Percentiles rank a stretch among this genome's conserved stretches.
These are phyloP conservation scores for Caenorhabditis japonica DNA, from an alignment of 2,888 invertebrate genomes.

Conservation along the genomic window DNA sequence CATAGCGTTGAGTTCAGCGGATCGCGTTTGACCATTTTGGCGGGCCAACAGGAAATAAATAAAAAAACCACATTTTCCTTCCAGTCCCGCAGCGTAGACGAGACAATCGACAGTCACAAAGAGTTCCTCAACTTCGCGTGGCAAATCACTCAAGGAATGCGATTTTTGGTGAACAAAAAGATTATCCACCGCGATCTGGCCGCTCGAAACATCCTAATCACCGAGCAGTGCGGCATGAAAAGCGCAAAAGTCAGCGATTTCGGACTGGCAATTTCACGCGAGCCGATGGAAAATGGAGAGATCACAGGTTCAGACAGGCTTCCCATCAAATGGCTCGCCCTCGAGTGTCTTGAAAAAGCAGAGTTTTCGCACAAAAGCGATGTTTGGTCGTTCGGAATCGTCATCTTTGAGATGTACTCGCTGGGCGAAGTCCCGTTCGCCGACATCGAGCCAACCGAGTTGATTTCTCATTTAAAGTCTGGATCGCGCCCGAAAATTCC, in stretches of 20 bases:
- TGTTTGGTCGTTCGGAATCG: slow-evolving; percentile 73
- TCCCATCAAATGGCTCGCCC: slow-evolving; percentile 74
- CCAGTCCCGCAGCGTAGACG: slow-evolving; percentile 69
- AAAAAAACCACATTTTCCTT: no score
- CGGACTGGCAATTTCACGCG: slow-evolving; percentile 65
- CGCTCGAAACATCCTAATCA: slow-evolving; percentile 71
- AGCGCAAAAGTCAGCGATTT: slow-evolving; percentile 74
- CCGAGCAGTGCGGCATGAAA: slow-evolving; percentile 60
- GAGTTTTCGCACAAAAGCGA: slow-evolving; percentile 71
- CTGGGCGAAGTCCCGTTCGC: slow-evolving; percentile 71
- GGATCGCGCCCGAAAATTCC: slow-evolving; percentile 71
- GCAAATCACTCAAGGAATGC: slow-evolving; percentile 75
- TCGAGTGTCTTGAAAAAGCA: slow-evolving; percentile 67
- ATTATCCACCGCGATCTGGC: slow-evolving; percentile 73
- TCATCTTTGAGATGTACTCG: slow-evolving; percentile 74
- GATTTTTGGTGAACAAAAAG: slow-evolving; percentile 56
- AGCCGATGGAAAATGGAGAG: slow-evolving; percentile 39
- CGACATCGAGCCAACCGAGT: slow-evolving; percentile 66
- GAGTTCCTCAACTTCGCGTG: slow-evolving; percentile 74
- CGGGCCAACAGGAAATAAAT: no score
- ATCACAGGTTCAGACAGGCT: slow-evolving; percentile 60
- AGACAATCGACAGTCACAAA: slow-evolving; percentile 70
- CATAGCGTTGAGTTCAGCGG: no score
- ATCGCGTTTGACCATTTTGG: no score
- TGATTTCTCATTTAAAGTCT: slow-evolving; percentile 62